A percentile compares a stretch with the other conserved stretches of the same genome.
phyloP scores from a whole-genome alignment of 2,797 vertebrate species.

The Heterohyrax brucei region DNA sequence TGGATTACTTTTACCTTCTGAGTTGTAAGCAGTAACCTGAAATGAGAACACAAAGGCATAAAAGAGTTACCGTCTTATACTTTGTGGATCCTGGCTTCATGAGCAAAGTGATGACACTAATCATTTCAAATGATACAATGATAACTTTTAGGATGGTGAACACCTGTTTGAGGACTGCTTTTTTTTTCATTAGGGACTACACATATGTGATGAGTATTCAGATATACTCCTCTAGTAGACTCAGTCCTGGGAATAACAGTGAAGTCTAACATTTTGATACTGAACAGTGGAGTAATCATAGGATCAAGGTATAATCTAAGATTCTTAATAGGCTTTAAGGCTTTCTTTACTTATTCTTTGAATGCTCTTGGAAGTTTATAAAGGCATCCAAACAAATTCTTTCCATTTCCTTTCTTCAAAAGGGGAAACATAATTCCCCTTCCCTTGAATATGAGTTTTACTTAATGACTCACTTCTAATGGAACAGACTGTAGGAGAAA shows the following conservation, averaged over 20 bases:
- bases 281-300: conserved; percentile 14
- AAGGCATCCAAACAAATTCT: conserved; percentile 47
- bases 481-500: conserved; percentile 11
- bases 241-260: background rate
- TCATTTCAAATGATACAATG: conserved; percentile 15
- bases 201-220: background rate
- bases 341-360: conserved; percentile 65
- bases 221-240: background rate
- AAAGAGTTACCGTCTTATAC: conserved; percentile 27
- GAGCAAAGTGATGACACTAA: conserved; percentile 35
- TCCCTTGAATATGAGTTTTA: conserved; percentile 8
- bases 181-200: background rate
- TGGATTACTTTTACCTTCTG: conserved; percentile 98
- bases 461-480: background rate
- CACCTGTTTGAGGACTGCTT: conserved; percentile 38
- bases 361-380: conserved; percentile 40
- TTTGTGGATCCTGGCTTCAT: background rate
- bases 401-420: conserved; percentile 65
- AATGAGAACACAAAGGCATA: conserved; percentile 76
- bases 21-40: conserved; percentile 98
- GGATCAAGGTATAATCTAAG: conserved; percentile 57
- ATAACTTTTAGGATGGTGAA: background rate
- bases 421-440: background rate
- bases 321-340: conserved; percentile 17
- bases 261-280: conserved; percentile 51